Conservation (phyloP, 2,797 vertebrate genomes). For the Poecilia wingei region DNA sequence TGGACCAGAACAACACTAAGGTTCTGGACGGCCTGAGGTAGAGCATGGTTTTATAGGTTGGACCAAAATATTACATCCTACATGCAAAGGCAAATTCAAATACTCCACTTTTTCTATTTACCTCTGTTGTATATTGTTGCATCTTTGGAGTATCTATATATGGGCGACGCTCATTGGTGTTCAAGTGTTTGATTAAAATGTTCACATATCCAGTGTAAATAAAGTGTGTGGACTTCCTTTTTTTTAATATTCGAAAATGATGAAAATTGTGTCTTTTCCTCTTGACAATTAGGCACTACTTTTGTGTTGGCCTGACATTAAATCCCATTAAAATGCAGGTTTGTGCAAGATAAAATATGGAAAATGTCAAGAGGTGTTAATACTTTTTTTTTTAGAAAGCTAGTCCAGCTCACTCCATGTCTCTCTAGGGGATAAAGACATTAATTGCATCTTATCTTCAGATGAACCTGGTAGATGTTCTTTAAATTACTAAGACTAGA, state of each 20-base stretch:
- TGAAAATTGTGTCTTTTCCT: background rate
- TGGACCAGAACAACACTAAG: background rate
- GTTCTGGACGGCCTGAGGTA: background rate
- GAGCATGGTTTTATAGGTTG: background rate
- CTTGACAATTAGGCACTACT: background rate
- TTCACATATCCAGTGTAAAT: background rate
- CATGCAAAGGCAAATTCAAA: background rate
- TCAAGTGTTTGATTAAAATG: background rate
- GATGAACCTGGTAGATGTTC: background rate
- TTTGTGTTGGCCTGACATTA: background rate
- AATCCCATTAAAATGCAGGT: background rate
- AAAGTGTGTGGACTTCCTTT: background rate
- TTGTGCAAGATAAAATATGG: background rate
- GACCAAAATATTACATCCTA: background rate
- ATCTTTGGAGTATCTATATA: background rate
- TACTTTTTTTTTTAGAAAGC: background rate
- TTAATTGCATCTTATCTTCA: background rate
- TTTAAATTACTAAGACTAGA: background rate
- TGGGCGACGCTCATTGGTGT: background rate
- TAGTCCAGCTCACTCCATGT: background rate
- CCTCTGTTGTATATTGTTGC: background rate
- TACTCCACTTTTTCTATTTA: background rate
- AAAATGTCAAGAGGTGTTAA: background rate
- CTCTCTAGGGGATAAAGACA: background rate
- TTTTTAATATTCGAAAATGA: background rate